Evolutionary conservation across 2,797 vertebrate species (phyloP), one percentile per base, ranked within the genome.

Genomic region (Anableps anableps): DNA sequence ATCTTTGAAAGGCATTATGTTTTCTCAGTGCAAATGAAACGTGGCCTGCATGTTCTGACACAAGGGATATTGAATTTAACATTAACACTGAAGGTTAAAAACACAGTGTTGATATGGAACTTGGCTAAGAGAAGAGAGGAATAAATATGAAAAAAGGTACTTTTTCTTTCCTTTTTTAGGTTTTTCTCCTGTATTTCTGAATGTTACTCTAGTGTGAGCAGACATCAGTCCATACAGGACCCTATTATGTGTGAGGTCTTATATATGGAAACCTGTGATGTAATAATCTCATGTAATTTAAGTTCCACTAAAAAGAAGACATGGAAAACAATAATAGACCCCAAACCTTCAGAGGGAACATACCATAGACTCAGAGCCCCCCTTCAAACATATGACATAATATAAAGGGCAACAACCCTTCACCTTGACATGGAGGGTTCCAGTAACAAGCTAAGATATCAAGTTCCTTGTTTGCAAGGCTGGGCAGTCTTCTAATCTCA

Each of bases 341-440:
- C 58, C 19, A 81, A 88, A 89, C 78, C 88, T 88, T 89, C 77
- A 43, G 31, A 76, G 85, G 91, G 79, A 79, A 75, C 72, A 86
- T 83, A 83, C 85, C 82, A 85, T 41, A 79, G 82, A 80, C 84
- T 55, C 76, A 9, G 29, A 85, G 75, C 29, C 78, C 74, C 85
- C 77, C 75, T 90, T 79, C 60, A 91, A 94, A 94, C 91, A 92
- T 82, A 93, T 93, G 92, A 94, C 89, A 91, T 90, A 89, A 91
- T 91, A 90, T 83, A 89, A 80, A 88, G 89, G 89, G 82, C 88
- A 88, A 50, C 78, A 81, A 86, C 91, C 88, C 75, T 60, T 94
- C 92, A 94, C 92, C 92, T 94, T 91, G 91, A 94, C 91, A 80
- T 85, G 91, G 86, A 73, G 85, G 87, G 58, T n/a, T 91, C 89